Evolutionary conservation across 2,113 vertebrate genomes (phyloP).

Genomic region (Centropus unirufus): DNA sequence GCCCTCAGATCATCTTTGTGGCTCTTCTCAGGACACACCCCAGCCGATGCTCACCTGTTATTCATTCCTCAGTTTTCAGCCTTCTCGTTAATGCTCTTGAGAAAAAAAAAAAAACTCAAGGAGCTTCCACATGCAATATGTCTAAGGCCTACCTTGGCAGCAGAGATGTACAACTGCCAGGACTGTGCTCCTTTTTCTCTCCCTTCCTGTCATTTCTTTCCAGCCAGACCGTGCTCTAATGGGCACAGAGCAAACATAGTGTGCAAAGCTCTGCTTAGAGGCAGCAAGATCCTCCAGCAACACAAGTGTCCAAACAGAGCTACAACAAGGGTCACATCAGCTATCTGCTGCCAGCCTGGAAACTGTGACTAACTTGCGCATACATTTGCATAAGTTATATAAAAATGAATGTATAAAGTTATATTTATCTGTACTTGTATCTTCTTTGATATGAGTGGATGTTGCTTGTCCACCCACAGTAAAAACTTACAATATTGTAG

Average conservation of each 20-base stretch:
- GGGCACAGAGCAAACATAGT: not conserved
- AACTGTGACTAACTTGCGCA: slow-evolving; percentile 69
- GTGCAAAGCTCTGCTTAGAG: not conserved
- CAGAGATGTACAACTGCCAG: rapidly evolving
- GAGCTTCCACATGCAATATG: rapidly evolving
- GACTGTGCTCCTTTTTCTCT: not conserved
- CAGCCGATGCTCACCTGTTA: not conserved
- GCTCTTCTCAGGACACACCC: too few relatives aligned
- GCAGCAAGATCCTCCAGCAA: not conserved
- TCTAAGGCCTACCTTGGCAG: not conserved
- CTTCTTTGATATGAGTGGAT: slow-evolving; percentile 66
- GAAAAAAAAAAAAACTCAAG: rapidly evolving
- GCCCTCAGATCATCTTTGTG: too few relatives aligned
- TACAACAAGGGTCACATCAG: slow-evolving; percentile 39
- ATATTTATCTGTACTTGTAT: slow-evolving; percentile 72
- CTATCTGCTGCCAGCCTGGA: slow-evolving; percentile 67
- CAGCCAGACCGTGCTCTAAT: not conserved
- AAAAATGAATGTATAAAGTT: slow-evolving; percentile 69
- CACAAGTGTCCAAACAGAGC: not conserved
- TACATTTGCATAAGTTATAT: slow-evolving; percentile 71
- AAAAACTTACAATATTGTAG: slow-evolving; percentile 62
- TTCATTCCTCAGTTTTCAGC: not conserved
- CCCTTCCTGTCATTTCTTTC: not conserved
- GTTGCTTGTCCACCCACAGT: slow-evolving; percentile 68
- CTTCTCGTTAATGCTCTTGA: not conserved